Evolutionary conservation across 2,888 invertebrate genomes (phyloP).

Genomic region (Heliconius ismenius): DNA sequence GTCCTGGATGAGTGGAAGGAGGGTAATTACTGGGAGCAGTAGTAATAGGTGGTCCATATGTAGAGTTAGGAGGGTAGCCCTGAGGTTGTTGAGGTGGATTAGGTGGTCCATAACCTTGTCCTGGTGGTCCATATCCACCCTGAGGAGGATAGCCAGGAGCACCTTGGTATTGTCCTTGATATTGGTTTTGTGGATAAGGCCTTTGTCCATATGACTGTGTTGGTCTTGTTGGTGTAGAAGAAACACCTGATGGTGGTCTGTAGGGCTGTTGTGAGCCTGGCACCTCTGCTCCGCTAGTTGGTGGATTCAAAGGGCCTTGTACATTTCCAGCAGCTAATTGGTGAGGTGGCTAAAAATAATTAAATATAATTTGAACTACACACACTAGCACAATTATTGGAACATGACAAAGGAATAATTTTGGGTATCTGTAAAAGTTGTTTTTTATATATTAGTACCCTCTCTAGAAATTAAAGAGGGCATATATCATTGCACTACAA

Average conservation of each 20-base stretch:
- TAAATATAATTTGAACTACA: background rate
- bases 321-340: constrained; percentile 80
- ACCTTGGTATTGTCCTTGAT: constrained; percentile 82
- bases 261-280: constrained; percentile 75
- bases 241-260: constrained; percentile 76
- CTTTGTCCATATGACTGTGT: constrained; percentile 86
- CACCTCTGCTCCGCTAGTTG: constrained; percentile 66
- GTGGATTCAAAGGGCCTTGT: constrained; percentile 66
- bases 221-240: constrained; percentile 81
- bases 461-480: background rate
- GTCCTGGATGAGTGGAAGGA: constrained; percentile 76
- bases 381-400: too few species aligned
- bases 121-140: constrained; percentile 85
- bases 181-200: constrained; percentile 86
- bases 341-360: constrained; percentile 74
- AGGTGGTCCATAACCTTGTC: constrained; percentile 84
- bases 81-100: constrained; percentile 84
- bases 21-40: constrained; percentile 82
- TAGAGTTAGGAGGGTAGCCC: constrained; percentile 84
- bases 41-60: constrained; percentile 84
- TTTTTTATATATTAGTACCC: background rate
- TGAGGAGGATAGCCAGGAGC: constrained; percentile 85
- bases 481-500: too few species aligned
- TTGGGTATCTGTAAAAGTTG: background rate
- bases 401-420: background rate